phyloP scores from a whole-genome alignment of 2,888 invertebrate genomes.

The Eurytoma californica region DNA sequence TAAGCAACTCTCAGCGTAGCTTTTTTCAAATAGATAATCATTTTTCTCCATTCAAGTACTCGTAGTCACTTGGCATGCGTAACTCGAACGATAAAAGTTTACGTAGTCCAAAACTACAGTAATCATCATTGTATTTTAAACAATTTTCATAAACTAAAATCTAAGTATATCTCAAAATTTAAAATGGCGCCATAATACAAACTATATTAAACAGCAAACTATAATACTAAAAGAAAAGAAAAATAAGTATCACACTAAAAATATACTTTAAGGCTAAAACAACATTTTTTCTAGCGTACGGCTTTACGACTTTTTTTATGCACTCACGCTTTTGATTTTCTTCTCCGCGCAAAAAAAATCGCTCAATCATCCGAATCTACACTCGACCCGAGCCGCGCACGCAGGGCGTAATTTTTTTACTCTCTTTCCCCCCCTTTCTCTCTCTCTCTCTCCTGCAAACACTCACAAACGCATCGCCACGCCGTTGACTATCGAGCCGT shows the following conservation, averaged over 20 bases:
- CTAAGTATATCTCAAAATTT: too few relatives aligned
- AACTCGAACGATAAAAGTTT: constrained; percentile 22
- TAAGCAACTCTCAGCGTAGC: constrained; percentile 12
- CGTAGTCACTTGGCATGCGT: constrained; percentile 17
- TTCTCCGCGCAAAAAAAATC: background rate
- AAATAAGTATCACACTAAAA: too few relatives aligned
- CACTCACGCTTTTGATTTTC: background rate
- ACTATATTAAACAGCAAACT: too few relatives aligned
- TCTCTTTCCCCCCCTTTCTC: background rate
- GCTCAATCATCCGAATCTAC: background rate
- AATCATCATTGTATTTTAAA: background rate
- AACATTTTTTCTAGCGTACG: too few relatives aligned
- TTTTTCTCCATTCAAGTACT: background rate
- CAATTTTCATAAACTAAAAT: background rate
- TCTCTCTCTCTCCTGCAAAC: background rate
- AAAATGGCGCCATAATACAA: too few relatives aligned
- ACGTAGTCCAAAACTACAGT: constrained; percentile 13
- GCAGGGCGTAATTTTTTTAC: too few relatives aligned
- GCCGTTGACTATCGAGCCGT: background rate
- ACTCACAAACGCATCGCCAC: background rate
- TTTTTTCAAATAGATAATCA: constrained; percentile 23
- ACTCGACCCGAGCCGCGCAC: background rate
- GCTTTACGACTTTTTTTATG: too few relatives aligned
- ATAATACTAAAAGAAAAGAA: too few relatives aligned
- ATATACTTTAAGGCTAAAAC: too few relatives aligned